Conservation (phyloP, 2,888 invertebrate species). For the Drosophila borborema region DNA sequence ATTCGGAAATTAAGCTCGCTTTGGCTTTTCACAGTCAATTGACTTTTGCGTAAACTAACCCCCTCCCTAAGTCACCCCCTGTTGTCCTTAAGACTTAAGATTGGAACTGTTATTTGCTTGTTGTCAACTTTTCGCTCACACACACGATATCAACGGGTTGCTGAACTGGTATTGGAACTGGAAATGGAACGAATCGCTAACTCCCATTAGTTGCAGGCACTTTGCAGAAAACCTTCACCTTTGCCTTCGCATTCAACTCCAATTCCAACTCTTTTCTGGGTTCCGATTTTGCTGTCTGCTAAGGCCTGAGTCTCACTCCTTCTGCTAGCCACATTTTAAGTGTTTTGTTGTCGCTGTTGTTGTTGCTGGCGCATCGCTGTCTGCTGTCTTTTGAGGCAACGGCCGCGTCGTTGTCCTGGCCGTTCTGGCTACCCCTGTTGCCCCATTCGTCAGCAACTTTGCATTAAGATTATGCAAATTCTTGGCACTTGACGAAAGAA, state of each 20-base stretch:
- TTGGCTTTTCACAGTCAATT: conserved; percentile 79
- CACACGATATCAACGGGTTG: conserved; percentile 30
- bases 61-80: conserved; percentile 3
- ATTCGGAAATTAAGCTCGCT: conserved; percentile 76
- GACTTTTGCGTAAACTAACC: conserved; percentile 53
- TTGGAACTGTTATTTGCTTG: conserved; percentile 56
- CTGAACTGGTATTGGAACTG: conserved; percentile 7
- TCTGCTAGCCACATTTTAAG: conserved; percentile 34
- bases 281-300: conserved; percentile 19
- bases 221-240: conserved; percentile 12
- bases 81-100: background rate
- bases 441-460: conserved; percentile 37
- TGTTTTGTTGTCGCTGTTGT: conserved; percentile 41
- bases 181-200: conserved; percentile 50
- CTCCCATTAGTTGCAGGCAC: conserved; percentile 69
- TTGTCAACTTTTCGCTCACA: conserved; percentile 60
- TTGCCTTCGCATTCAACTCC: background rate
- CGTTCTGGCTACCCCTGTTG: background rate
- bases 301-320: conserved; percentile 5
- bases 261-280: conserved; percentile 1
- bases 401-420: background rate
- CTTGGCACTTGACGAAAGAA: conserved; percentile 38
- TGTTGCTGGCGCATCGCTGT: conserved; percentile 57
- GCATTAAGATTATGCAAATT: conserved; percentile 81
- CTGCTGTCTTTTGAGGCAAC: conserved; percentile 46